Evolutionary conservation across 2,113 vertebrate species (phyloP), one percentile per base, ranked within the genome.

Genomic region (Notarius quadriscutis): DNA sequence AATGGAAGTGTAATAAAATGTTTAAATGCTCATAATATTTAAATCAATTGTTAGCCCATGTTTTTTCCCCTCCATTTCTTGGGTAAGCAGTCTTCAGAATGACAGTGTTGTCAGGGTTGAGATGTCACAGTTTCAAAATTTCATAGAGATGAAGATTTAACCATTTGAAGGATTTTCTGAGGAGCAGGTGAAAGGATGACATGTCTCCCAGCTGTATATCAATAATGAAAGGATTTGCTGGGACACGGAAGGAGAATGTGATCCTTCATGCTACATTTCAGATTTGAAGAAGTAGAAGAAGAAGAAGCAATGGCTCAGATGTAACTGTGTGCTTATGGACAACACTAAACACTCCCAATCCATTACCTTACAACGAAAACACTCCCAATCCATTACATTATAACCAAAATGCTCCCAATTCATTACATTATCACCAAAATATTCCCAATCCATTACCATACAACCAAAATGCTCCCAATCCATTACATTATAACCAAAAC

Each of bases 1-100:
- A 80, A 58, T 30, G n/a, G 53, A 58, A 80, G 77, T 57, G 53
- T 80, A 80, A 80, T 80, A 57, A 80, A 80, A 80, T 80, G 77
- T 80, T 18, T 80, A 80, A 80, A 80, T 79, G 77, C 77, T 80
- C n/a, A 57, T 80, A 58, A 80, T 58, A 80, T 80, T 80, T 18
- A 55, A 57, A 57, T 80, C 77, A 8, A 8, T 78, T 78, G 53
- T 51, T 22, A 25, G 25, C 51, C 41, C 20, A 51, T 78, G 50
- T 12, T n/a, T 27, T 79, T 79, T 27, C 10, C 41, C 41, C 41
- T 41, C 41, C 18, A 18, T 57, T 27, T 79, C 50, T 30, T 30
- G 15, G 53, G 7, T 58, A 80, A 57, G 17, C n/a, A 20, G 53
- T n/a, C 53, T 30, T 80, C n/a, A 30, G 7, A 80, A 8, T 50